Percentiles rank a stretch among this genome's conserved stretches.
These are phyloP conservation scores for Pterocles gutturalis DNA, from an alignment of 2,113 vertebrate species.

Conservation along the genomic window DNA sequence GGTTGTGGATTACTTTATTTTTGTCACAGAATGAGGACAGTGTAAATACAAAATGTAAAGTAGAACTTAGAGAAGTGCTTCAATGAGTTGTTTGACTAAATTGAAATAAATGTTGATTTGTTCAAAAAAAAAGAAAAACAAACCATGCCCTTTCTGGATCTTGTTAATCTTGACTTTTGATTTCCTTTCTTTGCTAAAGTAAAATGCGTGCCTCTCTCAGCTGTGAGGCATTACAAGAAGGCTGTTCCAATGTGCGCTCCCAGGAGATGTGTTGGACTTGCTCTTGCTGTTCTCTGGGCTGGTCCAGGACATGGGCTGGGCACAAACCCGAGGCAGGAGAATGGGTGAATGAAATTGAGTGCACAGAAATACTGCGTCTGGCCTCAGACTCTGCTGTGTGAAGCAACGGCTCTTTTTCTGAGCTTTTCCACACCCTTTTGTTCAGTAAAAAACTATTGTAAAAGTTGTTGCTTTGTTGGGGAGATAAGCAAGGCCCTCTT, in stretches of 20 bases:
- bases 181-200: constrained; percentile 30
- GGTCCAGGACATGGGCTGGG: background rate
- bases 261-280: background rate
- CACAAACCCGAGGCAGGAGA: background rate
- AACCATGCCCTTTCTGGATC: constrained; percentile 48
- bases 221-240: background rate
- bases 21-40: constrained; percentile 49
- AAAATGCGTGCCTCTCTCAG: background rate
- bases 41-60: constrained; percentile 71
- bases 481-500: background rate
- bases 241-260: accelerated
- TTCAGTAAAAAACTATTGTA: background rate
- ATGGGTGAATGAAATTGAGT: background rate
- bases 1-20: constrained; percentile 27
- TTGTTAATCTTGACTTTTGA: constrained; percentile 56
- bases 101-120: constrained; percentile 64
- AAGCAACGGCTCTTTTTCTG: background rate
- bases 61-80: constrained; percentile 54
- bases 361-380: accelerated
- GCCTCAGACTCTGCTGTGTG: background rate
- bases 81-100: constrained; percentile 36
- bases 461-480: background rate
- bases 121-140: constrained; percentile 4
- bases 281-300: background rate
- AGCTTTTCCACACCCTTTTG: background rate